Conservation (phyloP, 2,888 invertebrate species). For the Lypha dubia region DNA sequence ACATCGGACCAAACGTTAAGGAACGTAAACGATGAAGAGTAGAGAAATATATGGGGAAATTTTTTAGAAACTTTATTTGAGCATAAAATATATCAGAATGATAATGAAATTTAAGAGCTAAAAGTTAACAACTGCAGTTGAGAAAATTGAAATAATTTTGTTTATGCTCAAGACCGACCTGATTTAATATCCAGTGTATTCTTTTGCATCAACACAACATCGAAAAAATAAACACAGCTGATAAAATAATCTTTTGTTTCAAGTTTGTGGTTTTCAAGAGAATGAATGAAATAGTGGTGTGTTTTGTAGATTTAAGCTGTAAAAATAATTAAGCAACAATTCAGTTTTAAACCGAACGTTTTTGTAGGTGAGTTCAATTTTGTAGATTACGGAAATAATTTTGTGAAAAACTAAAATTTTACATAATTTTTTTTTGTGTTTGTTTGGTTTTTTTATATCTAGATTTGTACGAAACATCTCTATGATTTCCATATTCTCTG, state of each 20-base stretch:
- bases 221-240: slow-evolving; percentile 30
- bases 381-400: not conserved
- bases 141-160: not conserved
- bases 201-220: not conserved
- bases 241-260: not conserved
- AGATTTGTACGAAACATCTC: not conserved
- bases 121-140: not conserved
- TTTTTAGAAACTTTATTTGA: not conserved
- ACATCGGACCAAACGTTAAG: too few relatives aligned
- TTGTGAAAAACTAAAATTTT: not conserved
- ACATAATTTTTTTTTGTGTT: not conserved
- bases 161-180: not conserved
- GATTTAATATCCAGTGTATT: not conserved
- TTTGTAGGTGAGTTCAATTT: not conserved
- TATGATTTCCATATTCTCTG: not conserved
- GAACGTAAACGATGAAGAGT: not conserved
- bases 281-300: too few relatives aligned
- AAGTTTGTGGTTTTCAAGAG: slow-evolving; percentile 25
- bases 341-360: slow-evolving; percentile 12
- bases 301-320: not conserved
- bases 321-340: not conserved
- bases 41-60: slow-evolving; percentile 48
- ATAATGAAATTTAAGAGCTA: slow-evolving; percentile 13
- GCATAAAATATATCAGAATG: not conserved
- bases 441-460: not conserved